phyloP scores from a whole-genome alignment of 2,797 vertebrate genomes.

The Muraenolepis orangiensis region DNA sequence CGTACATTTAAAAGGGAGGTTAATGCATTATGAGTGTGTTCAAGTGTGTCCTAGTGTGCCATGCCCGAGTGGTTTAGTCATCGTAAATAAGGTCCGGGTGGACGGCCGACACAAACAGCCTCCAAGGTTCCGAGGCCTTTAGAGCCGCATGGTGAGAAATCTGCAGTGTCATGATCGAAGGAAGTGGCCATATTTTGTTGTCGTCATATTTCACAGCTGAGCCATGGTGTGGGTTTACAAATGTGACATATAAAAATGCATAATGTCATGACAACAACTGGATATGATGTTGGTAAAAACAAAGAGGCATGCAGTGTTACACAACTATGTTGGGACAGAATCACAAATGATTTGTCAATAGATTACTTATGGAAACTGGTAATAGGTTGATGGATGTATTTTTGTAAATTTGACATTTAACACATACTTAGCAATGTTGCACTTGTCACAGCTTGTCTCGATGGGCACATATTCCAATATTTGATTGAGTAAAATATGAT shows the following conservation, averaged over 20 bases:
- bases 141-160: not conserved
- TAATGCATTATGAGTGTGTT: not conserved
- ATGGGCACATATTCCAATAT: not conserved
- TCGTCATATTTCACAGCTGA: not conserved
- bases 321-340: not conserved
- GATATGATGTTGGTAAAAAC: not conserved
- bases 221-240: not conserved
- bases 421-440: not conserved
- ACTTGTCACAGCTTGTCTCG: not conserved
- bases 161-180: not conserved
- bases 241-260: no score
- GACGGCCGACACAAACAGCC: conserved; percentile 19
- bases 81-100: conserved; percentile 37
- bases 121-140: not conserved
- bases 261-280: not conserved
- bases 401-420: not conserved
- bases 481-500: not conserved
- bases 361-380: not conserved
- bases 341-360: not conserved
- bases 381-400: not conserved
- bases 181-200: not conserved
- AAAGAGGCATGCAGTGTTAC: not conserved
- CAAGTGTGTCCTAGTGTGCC: not conserved
- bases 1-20: not conserved
- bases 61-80: conserved; percentile 14